Conservation (phyloP, 2,888 invertebrate genomes). For the Phoronis australis region DNA sequence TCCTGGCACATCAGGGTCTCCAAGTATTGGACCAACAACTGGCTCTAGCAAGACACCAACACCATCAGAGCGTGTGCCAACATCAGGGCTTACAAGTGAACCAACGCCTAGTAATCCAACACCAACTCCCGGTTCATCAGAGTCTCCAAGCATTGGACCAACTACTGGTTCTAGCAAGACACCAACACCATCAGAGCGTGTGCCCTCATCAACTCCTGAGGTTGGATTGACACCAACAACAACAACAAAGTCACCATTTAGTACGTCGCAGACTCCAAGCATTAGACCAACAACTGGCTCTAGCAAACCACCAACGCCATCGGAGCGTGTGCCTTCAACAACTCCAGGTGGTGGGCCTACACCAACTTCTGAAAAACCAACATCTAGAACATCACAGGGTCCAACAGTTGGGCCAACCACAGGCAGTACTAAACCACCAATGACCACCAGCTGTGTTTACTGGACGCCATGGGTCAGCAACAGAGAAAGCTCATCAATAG, state of each 20-base stretch:
- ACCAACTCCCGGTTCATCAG: conserved; percentile 7
- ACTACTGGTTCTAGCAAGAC: background rate
- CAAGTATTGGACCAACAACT: conserved; percentile 3
- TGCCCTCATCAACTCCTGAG: conserved; percentile 1
- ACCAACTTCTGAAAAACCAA: conserved; percentile 10
- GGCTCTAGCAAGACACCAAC: conserved; percentile 5
- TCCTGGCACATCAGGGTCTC: background rate
- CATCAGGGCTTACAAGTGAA: conserved; percentile 7
- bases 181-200: background rate
- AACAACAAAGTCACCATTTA: conserved; percentile 9
- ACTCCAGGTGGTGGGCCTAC: conserved; percentile 15
- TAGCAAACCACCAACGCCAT: conserved; percentile 6
- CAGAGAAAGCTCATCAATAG: too few relatives aligned
- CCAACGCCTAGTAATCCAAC: conserved; percentile 13
- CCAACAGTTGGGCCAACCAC: background rate
- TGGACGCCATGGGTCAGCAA: conserved; percentile 38
- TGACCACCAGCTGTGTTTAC: conserved; percentile 12
- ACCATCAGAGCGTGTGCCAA: background rate
- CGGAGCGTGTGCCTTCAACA: background rate
- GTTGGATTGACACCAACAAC: conserved; percentile 16
- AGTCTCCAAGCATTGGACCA: background rate
- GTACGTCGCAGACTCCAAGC: background rate
- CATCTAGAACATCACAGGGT: conserved; percentile 5
- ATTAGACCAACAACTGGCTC: conserved; percentile 4
- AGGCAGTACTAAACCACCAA: background rate